Evolutionary conservation across 2,888 invertebrate genomes (phyloP), one percentile per base, ranked within the genome.

Genomic region (Drosophila differens): DNA sequence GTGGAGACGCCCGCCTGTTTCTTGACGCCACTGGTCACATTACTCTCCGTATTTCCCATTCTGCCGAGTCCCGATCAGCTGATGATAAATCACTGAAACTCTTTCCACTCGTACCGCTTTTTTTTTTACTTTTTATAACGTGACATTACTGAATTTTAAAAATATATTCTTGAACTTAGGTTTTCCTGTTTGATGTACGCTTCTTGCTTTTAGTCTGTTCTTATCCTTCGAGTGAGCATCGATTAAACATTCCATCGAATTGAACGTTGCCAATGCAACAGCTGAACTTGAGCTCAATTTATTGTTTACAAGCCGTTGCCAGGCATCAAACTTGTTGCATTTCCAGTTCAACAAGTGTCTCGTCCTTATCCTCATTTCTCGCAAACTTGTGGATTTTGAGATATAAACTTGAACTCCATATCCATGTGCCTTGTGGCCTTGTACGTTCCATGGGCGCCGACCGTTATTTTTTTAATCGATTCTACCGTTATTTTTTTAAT

Each of bases 11-110:
- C 97, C 4, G 98, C 98, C 93, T 99, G 99, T 83, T 98, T 98
- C 93, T 99, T 99, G 25, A 99, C 98, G 52, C 98, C 98, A 93
- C 97, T 97, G 0, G 98, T 97, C 1, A 99, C 98, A 93, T 97
- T 97, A 89, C 97, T 97, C 91, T 97, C 97, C 4, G 97, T 97
- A 94, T 97, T 97, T 92, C 97, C 97, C 97, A 96, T 96, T 59
- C 37, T 69, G 37, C 12, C 2, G 33, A 19, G 19, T 37, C 5
- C 54, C 19, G 33, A 19, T 57, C 41, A 47, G 37, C 22, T 39
- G 28, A 14, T 60, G 22, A n/a, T 30, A 41, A 32, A 44, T 33
- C 44, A 53, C 44, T 64, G 49, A 70, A 25, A 57, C 37, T 28
- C n/a, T 52, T 30, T 51, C 63, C 63, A 52, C 44, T 37, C 10